Conservation (phyloP, 2,797 vertebrate species). For the Hozukius guyotensis region DNA sequence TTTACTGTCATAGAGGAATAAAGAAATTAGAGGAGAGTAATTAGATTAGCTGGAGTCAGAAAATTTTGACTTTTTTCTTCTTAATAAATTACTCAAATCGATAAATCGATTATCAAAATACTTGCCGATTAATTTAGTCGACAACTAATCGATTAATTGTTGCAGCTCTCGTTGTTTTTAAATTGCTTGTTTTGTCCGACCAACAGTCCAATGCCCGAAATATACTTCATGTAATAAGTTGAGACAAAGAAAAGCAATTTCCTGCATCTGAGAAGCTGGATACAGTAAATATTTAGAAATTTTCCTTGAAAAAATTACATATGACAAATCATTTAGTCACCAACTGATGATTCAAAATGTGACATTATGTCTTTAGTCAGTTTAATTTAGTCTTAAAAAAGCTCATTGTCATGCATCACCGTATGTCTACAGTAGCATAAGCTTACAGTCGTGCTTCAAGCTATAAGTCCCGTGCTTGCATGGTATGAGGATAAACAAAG, state of each 20-base stretch:
- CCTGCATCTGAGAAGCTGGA: background rate
- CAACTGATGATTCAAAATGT: background rate
- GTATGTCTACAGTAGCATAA: background rate
- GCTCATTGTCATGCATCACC: background rate
- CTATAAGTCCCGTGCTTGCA: background rate
- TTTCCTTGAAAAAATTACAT: background rate
- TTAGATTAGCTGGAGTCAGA: too few species aligned
- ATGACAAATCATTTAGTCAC: background rate
- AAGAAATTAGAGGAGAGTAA: too few species aligned
- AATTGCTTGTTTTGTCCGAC: background rate
- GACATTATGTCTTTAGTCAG: background rate
- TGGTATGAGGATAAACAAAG: background rate
- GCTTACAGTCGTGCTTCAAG: background rate
- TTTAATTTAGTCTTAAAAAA: background rate
- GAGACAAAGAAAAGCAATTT: background rate
- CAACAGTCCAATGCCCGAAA: background rate
- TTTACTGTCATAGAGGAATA: too few species aligned
- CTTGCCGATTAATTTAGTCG: too few species aligned
- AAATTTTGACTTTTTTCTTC: too few species aligned
- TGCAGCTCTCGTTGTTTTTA: background rate
- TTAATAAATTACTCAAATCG: too few species aligned
- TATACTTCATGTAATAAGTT: background rate
- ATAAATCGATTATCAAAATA: too few species aligned
- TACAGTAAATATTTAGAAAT: background rate
- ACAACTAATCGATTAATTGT: too few species aligned